A percentile compares a stretch with the other conserved stretches of the same genome.
Evolutionary conservation across 2,888 invertebrate genomes (phyloP).

Genomic region (Tortricodes alternella): DNA sequence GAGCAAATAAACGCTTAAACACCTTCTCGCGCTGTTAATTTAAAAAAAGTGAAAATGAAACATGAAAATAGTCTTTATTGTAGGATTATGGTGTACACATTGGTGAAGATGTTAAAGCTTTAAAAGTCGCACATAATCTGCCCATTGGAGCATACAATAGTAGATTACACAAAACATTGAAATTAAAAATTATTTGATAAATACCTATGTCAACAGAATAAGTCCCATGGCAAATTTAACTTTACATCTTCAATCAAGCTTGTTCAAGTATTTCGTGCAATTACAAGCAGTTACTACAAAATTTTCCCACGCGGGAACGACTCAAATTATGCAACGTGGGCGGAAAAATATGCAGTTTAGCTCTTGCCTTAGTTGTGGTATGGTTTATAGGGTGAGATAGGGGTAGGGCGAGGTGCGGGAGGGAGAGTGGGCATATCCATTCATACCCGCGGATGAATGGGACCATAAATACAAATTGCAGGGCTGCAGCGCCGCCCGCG

Average conservation of each 20-base stretch:
- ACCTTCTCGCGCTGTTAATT: too few relatives aligned
- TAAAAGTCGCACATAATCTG: too few relatives aligned
- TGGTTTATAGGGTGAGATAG: conserved; percentile 30
- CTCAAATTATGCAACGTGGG: conserved; percentile 46
- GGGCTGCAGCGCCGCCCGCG: conserved; percentile 42
- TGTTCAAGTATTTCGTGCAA: conserved; percentile 18
- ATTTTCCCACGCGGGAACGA: conserved; percentile 33
- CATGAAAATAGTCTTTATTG: too few relatives aligned
- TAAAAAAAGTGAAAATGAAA: too few relatives aligned
- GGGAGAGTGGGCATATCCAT: conserved; percentile 46
- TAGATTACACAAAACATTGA: too few relatives aligned
- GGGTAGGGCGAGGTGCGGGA: conserved; percentile 39
- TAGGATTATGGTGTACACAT: too few relatives aligned
- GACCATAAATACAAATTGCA: conserved; percentile 57
- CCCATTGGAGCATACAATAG: too few relatives aligned
- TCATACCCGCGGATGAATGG: conserved; percentile 53
- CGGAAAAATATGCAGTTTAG: conserved; percentile 43
- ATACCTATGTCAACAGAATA: too few relatives aligned
- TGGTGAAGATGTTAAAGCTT: too few relatives aligned
- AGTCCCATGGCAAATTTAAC: conserved; percentile 21
- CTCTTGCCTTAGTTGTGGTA: conserved; percentile 35
- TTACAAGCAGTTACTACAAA: conserved; percentile 21
- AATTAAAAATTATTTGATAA: too few relatives aligned
- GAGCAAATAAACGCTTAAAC: too few relatives aligned
- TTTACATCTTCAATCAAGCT: conserved; percentile 22